Conservation (phyloP, 2,888 invertebrate species). For the Podotricha telesiphe region DNA sequence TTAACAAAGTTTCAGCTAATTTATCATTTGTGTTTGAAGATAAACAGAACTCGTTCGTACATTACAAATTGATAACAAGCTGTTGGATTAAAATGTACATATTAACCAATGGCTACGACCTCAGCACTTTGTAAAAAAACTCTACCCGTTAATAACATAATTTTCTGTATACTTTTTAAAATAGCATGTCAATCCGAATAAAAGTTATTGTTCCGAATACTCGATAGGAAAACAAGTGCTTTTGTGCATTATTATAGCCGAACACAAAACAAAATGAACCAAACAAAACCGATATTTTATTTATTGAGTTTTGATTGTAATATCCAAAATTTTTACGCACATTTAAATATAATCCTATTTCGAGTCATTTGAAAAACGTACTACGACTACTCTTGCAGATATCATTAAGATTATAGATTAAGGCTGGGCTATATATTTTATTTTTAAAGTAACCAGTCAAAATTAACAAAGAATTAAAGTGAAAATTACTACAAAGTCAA, state of each 20-base stretch:
- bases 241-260: slow-evolving; percentile 2
- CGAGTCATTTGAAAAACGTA: not conserved
- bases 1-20: slow-evolving; percentile 2
- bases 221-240: slow-evolving; percentile 3
- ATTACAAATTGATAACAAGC: slow-evolving; percentile 33
- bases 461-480: too few species aligned
- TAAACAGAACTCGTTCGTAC: slow-evolving; percentile 38
- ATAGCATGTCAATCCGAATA: slow-evolving; percentile 5
- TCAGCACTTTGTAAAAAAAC: slow-evolving; percentile 9
- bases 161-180: not conserved
- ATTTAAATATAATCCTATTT: not conserved
- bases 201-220: slow-evolving; percentile 3
- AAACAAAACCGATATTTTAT: not conserved
- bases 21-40: slow-evolving; percentile 27
- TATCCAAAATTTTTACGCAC: not conserved
- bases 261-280: slow-evolving; percentile 8
- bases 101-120: slow-evolving; percentile 13
- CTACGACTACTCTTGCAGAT: too few species aligned
- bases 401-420: too few species aligned
- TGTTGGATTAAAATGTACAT: slow-evolving; percentile 26
- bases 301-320: not conserved
- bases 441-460: too few species aligned
- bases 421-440: not conserved
- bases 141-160: slow-evolving; percentile 6
- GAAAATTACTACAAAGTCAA: not conserved